A percentile compares a stretch with the other conserved stretches of the same genome.
Evolutionary conservation across 2,888 invertebrate genomes (phyloP).

Genomic region (Drosophila barbarae): DNA sequence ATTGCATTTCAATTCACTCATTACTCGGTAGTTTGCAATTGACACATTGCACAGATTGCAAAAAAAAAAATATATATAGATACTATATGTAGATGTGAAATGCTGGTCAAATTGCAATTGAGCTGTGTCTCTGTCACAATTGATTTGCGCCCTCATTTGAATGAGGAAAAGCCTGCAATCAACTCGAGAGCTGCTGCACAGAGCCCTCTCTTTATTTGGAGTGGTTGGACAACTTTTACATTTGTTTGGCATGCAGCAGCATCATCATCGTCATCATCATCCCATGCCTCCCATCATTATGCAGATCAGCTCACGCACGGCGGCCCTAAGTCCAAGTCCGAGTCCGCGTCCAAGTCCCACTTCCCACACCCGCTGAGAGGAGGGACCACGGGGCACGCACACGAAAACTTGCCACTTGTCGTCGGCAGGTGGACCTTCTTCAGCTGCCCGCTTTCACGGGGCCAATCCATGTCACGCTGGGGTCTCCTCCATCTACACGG

Average conservation of each 20-base stretch:
- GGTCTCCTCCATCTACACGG: conserved; percentile 35
- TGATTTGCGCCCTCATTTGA: conserved; percentile 20
- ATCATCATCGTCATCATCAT: conserved; percentile 26
- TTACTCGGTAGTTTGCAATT: conserved; percentile 53
- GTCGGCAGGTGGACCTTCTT: conserved; percentile 44
- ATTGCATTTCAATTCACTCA: conserved; percentile 66
- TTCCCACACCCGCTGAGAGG: conserved; percentile 8
- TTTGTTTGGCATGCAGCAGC: conserved; percentile 45
- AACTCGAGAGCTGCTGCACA: conserved; percentile 28
- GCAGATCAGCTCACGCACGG: conserved; percentile 50
- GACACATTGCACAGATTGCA: conserved; percentile 54
- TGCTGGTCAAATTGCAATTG: conserved; percentile 41
- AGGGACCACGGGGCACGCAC: conserved; percentile 18
- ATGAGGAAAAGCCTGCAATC: conserved; percentile 32
- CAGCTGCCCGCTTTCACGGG: conserved; percentile 41
- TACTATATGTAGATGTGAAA: conserved; percentile 6
- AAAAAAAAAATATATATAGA: conserved; percentile 7
- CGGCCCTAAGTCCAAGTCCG: conserved; percentile 19
- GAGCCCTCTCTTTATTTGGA: conserved; percentile 54
- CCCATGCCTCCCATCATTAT: conserved; percentile 45
- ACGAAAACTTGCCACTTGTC: conserved; percentile 58
- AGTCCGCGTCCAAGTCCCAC: conserved; percentile 16
- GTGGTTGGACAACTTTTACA: conserved; percentile 74
- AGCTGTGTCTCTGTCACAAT: conserved; percentile 22
- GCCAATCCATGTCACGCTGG: conserved; percentile 69